These are phyloP conservation scores for Thunnus albacares DNA, from an alignment of 2,797 vertebrate genomes.

Conservation along the genomic window DNA sequence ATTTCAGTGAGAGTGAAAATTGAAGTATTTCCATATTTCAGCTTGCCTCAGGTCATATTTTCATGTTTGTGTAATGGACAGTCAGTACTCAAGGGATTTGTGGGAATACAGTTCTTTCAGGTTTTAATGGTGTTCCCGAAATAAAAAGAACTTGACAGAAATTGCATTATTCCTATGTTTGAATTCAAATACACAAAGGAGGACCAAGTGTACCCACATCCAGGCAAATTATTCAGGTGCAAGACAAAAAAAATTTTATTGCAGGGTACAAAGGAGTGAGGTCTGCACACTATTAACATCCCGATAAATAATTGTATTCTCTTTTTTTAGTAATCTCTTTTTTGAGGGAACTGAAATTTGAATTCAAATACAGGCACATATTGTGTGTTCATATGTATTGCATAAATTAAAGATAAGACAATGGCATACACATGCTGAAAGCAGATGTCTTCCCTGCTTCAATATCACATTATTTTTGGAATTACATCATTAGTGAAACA, in stretches of 20 bases:
- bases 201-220: no score
- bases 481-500: constrained; percentile 55
- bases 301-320: no score
- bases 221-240: no score
- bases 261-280: no score
- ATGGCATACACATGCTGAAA: neutral
- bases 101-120: neutral
- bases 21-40: constrained; percentile 37
- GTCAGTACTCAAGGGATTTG: constrained; percentile 9
- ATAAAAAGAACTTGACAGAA: neutral
- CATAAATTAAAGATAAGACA: constrained; percentile 27
- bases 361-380: neutral
- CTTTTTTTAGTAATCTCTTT: no score
- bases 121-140: constrained; percentile 10
- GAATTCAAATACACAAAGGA: neutral
- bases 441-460: constrained; percentile 37
- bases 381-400: constrained; percentile 4
- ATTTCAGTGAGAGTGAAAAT: constrained; percentile 17
- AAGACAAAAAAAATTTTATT: no score
- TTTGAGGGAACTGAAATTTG: neutral
- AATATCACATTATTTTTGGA: constrained; percentile 43
- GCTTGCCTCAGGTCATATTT: constrained; percentile 19
- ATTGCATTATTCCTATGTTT: neutral
- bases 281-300: no score
- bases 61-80: constrained; percentile 33